These are phyloP conservation scores for Phymanthus crucifer DNA, from an alignment of 92 coral and sea anemone genomes.

Conservation along the genomic window DNA sequence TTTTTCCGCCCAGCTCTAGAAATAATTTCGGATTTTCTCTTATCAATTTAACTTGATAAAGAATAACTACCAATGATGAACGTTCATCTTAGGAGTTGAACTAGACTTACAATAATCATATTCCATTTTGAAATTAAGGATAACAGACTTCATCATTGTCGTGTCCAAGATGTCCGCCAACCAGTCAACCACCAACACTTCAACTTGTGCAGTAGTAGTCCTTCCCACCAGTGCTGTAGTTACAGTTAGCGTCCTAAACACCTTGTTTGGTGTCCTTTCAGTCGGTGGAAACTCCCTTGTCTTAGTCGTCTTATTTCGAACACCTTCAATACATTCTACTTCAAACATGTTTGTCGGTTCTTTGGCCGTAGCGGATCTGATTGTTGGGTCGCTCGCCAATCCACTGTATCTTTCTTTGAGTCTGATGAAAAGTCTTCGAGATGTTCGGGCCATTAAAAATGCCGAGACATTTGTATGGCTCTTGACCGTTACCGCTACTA, in stretches of 20 bases:
- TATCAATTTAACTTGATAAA: no score
- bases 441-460: conserved; percentile 2
- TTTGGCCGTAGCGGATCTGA: conserved; percentile 7
- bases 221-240: neutral
- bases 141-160: no score
- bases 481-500: conserved; percentile 10
- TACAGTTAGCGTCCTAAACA: neutral
- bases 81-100: no score
- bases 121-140: no score
- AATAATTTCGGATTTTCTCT: no score
- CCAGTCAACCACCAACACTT: neutral
- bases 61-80: no score
- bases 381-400: conserved; percentile 1
- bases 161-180: neutral
- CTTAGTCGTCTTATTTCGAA: neutral
- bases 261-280: neutral
- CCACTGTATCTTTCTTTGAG: conserved; percentile 4
- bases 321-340: neutral
- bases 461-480: conserved; percentile 21
- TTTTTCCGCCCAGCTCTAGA: no score
- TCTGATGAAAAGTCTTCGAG: conserved; percentile 7
- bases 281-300: conserved; percentile 4
- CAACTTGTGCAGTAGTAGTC: neutral
- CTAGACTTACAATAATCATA: no score
- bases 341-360: conserved; percentile 3